Conservation (phyloP, 2,888 invertebrate genomes). For the Esperia sulphurella region DNA sequence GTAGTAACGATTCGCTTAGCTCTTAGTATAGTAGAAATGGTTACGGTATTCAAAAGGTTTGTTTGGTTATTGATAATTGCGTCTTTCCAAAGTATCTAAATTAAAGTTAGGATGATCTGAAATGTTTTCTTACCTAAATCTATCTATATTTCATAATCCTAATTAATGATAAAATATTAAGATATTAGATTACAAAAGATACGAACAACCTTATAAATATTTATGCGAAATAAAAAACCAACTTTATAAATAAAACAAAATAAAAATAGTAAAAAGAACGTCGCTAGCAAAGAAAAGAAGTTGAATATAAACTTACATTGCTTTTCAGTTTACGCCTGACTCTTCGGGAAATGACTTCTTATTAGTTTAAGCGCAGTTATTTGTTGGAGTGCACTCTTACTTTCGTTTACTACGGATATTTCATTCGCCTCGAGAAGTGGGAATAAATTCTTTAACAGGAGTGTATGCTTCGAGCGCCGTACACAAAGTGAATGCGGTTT, state of each 20-base stretch:
- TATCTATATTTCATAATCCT: too few relatives aligned
- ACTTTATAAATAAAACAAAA: background rate
- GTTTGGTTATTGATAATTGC: too few relatives aligned
- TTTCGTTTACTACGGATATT: background rate
- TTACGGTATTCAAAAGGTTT: too few relatives aligned
- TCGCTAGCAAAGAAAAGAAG: background rate
- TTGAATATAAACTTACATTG: conserved; percentile 16
- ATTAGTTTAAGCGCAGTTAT: conserved; percentile 12
- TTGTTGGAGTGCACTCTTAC: conserved; percentile 20
- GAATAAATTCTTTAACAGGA: conserved; percentile 29
- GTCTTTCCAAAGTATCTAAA: too few relatives aligned
- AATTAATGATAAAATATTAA: too few relatives aligned
- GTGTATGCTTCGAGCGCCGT: conserved; percentile 55
- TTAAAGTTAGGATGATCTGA: too few relatives aligned
- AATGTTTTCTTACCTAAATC: too few relatives aligned
- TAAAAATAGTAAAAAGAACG: conserved; percentile 1
- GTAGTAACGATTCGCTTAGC: too few relatives aligned
- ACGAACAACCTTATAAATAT: too few relatives aligned
- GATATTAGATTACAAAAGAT: too few relatives aligned
- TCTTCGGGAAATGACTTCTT: conserved; percentile 4
- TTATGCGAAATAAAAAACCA: background rate
- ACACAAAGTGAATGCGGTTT: conserved; percentile 64
- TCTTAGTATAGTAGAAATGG: too few relatives aligned
- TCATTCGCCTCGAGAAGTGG: conserved; percentile 7
- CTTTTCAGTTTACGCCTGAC: conserved; percentile 2